Evolutionary conservation across 2,888 invertebrate species (phyloP).

Genomic region (Petrolisthes cinctipes): DNA sequence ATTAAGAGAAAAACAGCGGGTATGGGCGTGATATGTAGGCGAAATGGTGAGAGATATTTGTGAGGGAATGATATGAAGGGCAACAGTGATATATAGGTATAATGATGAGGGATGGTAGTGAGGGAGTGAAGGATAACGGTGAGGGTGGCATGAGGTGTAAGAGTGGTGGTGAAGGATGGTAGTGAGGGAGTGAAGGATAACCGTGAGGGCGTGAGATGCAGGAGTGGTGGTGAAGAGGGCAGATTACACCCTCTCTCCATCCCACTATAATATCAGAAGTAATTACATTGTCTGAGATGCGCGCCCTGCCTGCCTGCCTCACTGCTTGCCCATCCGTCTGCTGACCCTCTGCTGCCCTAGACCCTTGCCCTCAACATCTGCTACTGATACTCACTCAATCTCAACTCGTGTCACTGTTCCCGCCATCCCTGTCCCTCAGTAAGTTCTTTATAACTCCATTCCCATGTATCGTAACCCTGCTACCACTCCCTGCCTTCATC

Average conservation of each 20-base stretch:
- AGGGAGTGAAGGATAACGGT: background rate
- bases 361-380: background rate
- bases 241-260: background rate
- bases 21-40: too few species aligned
- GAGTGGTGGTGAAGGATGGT: background rate
- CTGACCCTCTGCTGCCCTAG: background rate
- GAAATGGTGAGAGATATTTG: too few species aligned
- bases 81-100: background rate
- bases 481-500: too few species aligned
- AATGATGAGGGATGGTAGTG: background rate
- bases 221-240: background rate
- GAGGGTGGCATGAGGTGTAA: background rate
- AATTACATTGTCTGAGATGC: background rate
- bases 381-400: background rate
- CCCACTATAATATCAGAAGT: background rate
- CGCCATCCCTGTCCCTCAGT: background rate
- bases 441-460: too few species aligned
- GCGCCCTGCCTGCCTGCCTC: too few species aligned
- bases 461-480: too few species aligned
- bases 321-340: too few species aligned
- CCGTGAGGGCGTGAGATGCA: background rate
- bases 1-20: too few species aligned
- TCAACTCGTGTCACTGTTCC: background rate
- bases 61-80: background rate
- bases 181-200: background rate